These are phyloP conservation scores for Brenthis ino DNA, from an alignment of 2,888 invertebrate species.

Conservation along the genomic window DNA sequence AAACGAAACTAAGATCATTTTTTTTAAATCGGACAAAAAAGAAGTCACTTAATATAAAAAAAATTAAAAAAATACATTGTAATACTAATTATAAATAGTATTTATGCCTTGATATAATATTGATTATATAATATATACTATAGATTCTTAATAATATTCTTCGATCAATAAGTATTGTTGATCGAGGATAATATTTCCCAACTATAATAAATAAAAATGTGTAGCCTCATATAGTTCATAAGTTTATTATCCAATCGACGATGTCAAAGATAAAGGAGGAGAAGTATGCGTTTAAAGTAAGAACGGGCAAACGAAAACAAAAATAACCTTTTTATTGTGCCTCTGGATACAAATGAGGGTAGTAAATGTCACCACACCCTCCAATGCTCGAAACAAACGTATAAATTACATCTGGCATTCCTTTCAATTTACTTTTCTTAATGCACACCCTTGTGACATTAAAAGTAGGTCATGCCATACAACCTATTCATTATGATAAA, in stretches of 20 bases:
- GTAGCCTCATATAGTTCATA: background rate
- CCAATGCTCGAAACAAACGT: slow-evolving; percentile 16
- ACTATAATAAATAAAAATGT: no score
- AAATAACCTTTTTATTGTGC: slow-evolving; percentile 9
- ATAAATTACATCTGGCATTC: slow-evolving; percentile 24
- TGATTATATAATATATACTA: no score
- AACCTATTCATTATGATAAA: slow-evolving; percentile 21
- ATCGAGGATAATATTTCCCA: no score
- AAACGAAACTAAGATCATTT: no score
- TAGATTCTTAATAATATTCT: no score
- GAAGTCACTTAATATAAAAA: no score
- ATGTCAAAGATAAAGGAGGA: background rate
- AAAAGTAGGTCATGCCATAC: slow-evolving; percentile 26
- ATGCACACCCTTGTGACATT: slow-evolving; percentile 20
- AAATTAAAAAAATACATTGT: no score
- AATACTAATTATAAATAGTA: no score
- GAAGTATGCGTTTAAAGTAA: background rate
- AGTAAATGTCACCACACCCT: slow-evolving; percentile 14
- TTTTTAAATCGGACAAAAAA: no score
- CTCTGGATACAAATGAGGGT: background rate
- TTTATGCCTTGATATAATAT: no score
- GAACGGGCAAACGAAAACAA: slow-evolving; percentile 1
- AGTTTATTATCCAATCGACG: slow-evolving; percentile 2
- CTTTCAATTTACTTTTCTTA: slow-evolving; percentile 21
- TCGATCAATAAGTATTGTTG: no score